phyloP scores from a whole-genome alignment of 53 echinoderm and acorn worm genomes.

The Henricia sp. region DNA sequence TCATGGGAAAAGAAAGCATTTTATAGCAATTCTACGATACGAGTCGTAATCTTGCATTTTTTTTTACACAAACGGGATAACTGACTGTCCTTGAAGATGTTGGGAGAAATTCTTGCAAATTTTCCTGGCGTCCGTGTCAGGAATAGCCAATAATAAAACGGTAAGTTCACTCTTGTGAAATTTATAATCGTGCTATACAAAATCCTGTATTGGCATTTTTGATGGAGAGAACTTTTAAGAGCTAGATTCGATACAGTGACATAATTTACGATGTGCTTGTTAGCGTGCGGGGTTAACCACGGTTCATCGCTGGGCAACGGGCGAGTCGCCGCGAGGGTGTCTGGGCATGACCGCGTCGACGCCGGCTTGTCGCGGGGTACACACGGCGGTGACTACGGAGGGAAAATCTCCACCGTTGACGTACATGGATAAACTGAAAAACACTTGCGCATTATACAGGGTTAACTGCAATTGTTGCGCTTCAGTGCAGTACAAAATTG shows the following conservation, averaged over 20 bases:
- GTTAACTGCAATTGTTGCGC: too few relatives aligned
- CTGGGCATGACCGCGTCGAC: conserved; percentile 37
- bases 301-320: conserved; percentile 20
- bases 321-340: neutral
- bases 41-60: neutral
- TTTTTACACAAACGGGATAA: conserved; percentile 10
- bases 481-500: too few relatives aligned
- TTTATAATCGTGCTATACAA: neutral
- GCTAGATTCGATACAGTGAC: neutral
- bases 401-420: too few relatives aligned
- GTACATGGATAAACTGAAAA: too few relatives aligned
- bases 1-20: neutral
- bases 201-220: too few relatives aligned
- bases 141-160: neutral
- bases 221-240: too few relatives aligned
- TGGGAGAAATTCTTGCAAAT: neutral
- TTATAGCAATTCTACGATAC: neutral
- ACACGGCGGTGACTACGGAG: neutral
- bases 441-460: too few relatives aligned
- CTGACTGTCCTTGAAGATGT: conserved; percentile 31
- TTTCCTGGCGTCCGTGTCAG: neutral
- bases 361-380: conserved; percentile 14
- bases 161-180: neutral
- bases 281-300: conserved; percentile 26
- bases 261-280: neutral